Evolutionary conservation across 1,140 invertebrate genomes (phyloP), one percentile per base, ranked within the genome.

Genomic region (Drosophila lacteicornis): DNA sequence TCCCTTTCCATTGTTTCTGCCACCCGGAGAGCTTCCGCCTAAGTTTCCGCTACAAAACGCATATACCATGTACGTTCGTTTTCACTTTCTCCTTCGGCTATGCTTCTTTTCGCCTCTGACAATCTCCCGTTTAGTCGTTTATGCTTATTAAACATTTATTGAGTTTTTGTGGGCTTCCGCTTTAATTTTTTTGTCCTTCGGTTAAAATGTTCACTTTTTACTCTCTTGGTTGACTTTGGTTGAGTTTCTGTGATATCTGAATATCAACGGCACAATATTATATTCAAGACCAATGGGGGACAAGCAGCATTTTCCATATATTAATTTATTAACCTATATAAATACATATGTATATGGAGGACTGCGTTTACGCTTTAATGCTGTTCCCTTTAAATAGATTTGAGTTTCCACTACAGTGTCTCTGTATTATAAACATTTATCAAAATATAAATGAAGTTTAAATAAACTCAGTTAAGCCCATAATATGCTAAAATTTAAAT

Each of bases 121-220:
- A 55, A 55, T 25, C 45, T 68, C 33, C 33, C 51, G 45, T 59
- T 71, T 57, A 38, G 66, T 70, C 73, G 62, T 80, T 78, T 80
- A 69, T 74, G 82, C 82, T 85, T 85, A 85, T 85, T 85, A 85
- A 85, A 85, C 78, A 85, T 85, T 85, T 85, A 85, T 85, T 85
- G 82, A 85, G 82, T 85, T 85, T 55, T 85, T 75, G 60, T 67
- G 67, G 70, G 78, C 63, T 85, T 85, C 82, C 82, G 82, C 78
- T 79, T 85, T 61, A 85, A 85, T 80, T 85, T 85, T 74, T 70
- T 57, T 61, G 78, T 17, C 61, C 68, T 81, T 69, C 65, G 51
- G 43, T 53, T 3, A 27, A 57, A 51, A 12, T 65, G 46, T 62
- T 62, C 38, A 15, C 40, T 43, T 51, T 47, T 40, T 27, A 22